Conservation (phyloP, 1,140 invertebrate species). For the Sinella curviseta region DNA sequence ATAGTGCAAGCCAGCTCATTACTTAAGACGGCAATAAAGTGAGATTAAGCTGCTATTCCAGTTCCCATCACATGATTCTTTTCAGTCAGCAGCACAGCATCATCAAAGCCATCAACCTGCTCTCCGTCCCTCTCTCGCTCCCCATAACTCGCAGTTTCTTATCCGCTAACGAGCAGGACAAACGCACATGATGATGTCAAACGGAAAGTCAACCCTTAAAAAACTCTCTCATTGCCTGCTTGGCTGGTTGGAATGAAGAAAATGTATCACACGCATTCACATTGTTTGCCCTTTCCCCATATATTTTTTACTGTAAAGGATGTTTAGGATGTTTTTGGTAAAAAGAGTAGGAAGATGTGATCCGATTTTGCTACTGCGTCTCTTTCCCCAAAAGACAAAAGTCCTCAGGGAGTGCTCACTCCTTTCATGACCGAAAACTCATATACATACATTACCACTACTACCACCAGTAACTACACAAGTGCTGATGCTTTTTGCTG, state of each 20-base stretch:
- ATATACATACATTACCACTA: not conserved
- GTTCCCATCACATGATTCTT: not conserved
- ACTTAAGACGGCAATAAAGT: not conserved
- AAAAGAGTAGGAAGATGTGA: not conserved
- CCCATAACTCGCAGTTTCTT: not conserved
- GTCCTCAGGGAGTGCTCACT: not conserved
- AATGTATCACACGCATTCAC: not conserved
- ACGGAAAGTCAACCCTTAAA: not conserved
- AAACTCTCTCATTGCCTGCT: not conserved
- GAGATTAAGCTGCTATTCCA: not conserved
- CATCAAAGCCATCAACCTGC: too few species aligned
- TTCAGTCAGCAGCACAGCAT: too few species aligned
- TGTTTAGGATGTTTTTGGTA: not conserved
- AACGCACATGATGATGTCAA: not conserved
- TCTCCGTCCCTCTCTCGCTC: too few species aligned
- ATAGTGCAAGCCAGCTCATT: not conserved
- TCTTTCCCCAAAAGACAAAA: not conserved
- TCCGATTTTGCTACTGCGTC: not conserved
- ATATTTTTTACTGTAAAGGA: not conserved
- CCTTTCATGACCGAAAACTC: not conserved
- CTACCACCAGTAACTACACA: not conserved
- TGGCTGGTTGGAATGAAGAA: not conserved
- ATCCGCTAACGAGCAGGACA: not conserved
- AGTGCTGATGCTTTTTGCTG: too few species aligned
- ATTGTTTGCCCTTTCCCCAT: not conserved